phyloP scores from a whole-genome alignment of 2,797 vertebrate genomes.

The Scolopax bukidnonensis region DNA sequence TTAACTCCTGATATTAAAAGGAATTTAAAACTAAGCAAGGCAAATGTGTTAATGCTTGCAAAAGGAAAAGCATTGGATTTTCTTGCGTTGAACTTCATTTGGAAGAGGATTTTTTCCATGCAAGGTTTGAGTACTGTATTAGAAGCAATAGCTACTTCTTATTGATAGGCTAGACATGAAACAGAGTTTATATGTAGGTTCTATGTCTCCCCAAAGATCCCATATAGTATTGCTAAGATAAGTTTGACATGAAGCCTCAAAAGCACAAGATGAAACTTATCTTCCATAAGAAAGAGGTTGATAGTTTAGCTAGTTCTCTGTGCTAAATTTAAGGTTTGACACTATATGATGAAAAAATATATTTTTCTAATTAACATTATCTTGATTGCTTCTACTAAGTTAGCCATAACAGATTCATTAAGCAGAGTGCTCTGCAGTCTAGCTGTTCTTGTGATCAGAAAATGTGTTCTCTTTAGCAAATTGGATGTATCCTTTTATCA shows the following conservation, averaged over 20 bases:
- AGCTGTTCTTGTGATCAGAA: slow-evolving; percentile 12
- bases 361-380: neutral
- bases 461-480: neutral
- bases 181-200: neutral
- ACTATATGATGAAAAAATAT: neutral
- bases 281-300: neutral
- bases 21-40: neutral
- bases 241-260: neutral
- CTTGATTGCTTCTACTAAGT: neutral
- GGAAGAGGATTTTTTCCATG: neutral
- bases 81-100: neutral
- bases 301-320: neutral
- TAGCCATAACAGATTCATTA: neutral
- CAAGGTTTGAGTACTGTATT: neutral
- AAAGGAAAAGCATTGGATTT: neutral
- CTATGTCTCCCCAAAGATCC: neutral
- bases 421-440: neutral
- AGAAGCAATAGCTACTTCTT: neutral
- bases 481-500: neutral
- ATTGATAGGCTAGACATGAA: neutral
- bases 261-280: neutral
- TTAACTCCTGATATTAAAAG: neutral
- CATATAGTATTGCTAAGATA: neutral
- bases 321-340: neutral
- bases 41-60: neutral